Evolutionary conservation across 1,140 invertebrate genomes (phyloP).

Genomic region (Rhyacophila brunnea): DNA sequence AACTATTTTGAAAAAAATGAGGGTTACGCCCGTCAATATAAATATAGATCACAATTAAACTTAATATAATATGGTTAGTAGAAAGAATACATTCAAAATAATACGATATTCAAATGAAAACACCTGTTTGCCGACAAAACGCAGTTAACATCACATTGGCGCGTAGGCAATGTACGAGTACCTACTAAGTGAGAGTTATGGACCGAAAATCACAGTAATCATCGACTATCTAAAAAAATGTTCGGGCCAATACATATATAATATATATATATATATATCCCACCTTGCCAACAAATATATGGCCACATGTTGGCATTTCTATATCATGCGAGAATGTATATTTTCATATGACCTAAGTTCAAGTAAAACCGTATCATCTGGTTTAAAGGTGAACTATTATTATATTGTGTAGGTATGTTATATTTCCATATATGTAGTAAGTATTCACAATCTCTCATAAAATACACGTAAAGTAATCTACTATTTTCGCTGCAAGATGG

Average conservation of each 20-base stretch:
- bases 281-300: not conserved
- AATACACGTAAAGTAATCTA: no score
- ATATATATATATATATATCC: not conserved
- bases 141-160: slow-evolving; percentile 15
- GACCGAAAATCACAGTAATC: slow-evolving; percentile 31
- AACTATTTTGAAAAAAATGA: no score
- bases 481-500: no score
- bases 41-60: no score
- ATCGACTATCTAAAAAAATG: slow-evolving; percentile 19
- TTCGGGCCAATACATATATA: slow-evolving; percentile 10
- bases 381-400: not conserved
- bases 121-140: slow-evolving; percentile 2
- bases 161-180: slow-evolving; percentile 23
- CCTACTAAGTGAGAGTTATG: slow-evolving; percentile 26
- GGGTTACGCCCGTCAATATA: no score
- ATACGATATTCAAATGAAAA: not conserved
- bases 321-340: not conserved
- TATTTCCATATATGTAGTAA: no score
- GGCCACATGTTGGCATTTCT: no score
- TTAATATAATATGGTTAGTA: no score
- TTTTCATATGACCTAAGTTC: not conserved
- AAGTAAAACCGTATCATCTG: not conserved
- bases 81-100: no score
- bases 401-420: no score
- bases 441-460: no score